Conservation (phyloP, 2,888 invertebrate genomes). For the Oscheius sp. region DNA sequence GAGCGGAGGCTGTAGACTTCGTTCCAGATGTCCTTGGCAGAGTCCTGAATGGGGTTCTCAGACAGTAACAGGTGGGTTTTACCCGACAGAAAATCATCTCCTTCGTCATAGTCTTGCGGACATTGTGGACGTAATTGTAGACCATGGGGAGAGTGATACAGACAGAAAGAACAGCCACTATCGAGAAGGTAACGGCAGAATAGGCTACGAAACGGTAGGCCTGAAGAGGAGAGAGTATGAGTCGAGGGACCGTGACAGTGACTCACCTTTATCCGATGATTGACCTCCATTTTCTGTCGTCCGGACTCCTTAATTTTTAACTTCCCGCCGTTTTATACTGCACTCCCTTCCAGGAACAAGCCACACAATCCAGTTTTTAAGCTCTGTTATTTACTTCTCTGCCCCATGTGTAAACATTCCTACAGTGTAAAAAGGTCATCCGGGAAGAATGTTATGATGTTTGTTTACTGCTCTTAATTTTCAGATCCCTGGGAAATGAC, state of each 20-base stretch:
- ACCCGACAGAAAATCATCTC: slow-evolving; percentile 71
- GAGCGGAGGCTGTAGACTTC: slow-evolving; percentile 18
- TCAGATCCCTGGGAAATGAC: no score
- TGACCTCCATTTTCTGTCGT: slow-evolving; percentile 5
- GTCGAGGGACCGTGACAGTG: no score
- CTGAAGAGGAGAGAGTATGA: slow-evolving; percentile 41
- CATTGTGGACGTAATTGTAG: slow-evolving; percentile 72
- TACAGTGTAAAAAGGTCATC: no score
- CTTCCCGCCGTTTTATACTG: no score
- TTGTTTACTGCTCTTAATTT: no score
- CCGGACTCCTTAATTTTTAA: not conserved
- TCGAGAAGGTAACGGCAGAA: slow-evolving; percentile 58
- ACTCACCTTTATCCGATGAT: slow-evolving; percentile 15
- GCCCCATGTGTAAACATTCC: no score
- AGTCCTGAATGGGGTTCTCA: slow-evolving; percentile 36
- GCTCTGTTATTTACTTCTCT: no score
- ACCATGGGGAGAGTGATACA: slow-evolving; percentile 71
- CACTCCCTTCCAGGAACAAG: no score
- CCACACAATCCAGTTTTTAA: no score
- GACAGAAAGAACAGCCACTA: slow-evolving; percentile 56
- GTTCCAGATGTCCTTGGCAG: slow-evolving; percentile 58
- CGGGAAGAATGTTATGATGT: no score
- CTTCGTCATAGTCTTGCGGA: slow-evolving; percentile 67
- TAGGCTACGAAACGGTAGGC: slow-evolving; percentile 61
- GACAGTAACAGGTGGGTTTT: not conserved